A percentile compares a stretch with the other conserved stretches of the same genome.
Evolutionary conservation across 1,140 invertebrate species (phyloP).

Genomic region (Conopomorpha cramerella): DNA sequence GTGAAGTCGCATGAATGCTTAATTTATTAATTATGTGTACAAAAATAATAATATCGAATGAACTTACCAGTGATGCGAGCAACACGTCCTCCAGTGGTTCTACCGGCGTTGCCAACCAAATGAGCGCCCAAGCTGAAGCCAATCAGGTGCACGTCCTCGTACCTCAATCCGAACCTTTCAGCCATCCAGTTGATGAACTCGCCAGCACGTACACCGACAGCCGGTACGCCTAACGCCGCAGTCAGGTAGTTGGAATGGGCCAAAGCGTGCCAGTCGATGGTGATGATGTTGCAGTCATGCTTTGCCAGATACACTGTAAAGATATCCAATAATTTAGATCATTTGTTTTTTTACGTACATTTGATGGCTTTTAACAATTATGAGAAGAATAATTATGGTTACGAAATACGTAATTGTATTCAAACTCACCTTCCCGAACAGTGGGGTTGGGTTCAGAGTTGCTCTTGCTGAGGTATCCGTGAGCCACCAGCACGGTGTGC

Average conservation of each 20-base stretch:
- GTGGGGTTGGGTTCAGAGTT: constrained; percentile 18
- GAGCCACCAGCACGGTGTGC: constrained; percentile 20
- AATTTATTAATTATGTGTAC: constrained; percentile 1
- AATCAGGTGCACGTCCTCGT: constrained; percentile 9
- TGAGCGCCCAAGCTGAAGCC: constrained; percentile 36
- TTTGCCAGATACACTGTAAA: constrained; percentile 18
- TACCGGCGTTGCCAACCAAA: constrained; percentile 39
- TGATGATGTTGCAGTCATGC: constrained; percentile 19
- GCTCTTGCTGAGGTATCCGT: constrained; percentile 28
- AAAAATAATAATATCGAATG: background rate
- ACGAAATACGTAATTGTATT: background rate
- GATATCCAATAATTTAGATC: constrained; percentile 5
- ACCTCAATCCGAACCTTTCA: constrained; percentile 13
- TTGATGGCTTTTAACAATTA: background rate
- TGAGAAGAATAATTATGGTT: background rate
- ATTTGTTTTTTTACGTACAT: constrained; percentile 5
- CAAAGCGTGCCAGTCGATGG: constrained; percentile 21
- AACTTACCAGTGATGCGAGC: constrained; percentile 1
- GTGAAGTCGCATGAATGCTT: background rate
- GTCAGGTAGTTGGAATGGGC: constrained; percentile 17
- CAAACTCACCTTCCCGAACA: constrained; percentile 22
- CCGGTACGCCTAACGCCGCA: constrained; percentile 16
- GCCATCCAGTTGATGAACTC: constrained; percentile 2
- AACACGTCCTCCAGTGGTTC: constrained; percentile 13
- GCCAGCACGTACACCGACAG: constrained; percentile 9